phyloP scores from a whole-genome alignment of 2,113 vertebrate species.

The Coryphaenoides rupestris region DNA sequence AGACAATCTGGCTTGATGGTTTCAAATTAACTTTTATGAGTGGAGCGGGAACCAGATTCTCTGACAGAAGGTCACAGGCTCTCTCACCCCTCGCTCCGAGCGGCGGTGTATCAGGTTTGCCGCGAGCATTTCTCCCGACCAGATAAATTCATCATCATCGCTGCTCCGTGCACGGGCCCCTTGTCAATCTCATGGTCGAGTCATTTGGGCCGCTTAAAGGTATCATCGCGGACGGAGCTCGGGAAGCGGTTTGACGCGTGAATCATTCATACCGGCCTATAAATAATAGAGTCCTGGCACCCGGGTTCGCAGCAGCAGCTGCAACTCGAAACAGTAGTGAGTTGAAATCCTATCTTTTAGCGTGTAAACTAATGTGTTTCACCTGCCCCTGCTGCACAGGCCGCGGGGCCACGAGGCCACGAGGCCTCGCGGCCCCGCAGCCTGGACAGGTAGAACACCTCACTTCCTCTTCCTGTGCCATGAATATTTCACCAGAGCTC shows the following conservation, averaged over 20 bases:
- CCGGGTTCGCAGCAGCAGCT: slow-evolving; percentile 54
- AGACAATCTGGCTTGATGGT: background rate
- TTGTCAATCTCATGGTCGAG: slow-evolving; percentile 33
- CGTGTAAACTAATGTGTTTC: slow-evolving; percentile 71
- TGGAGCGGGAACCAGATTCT: background rate
- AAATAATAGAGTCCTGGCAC: slow-evolving; percentile 68
- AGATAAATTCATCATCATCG: slow-evolving; percentile 42
- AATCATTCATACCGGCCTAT: slow-evolving; percentile 70
- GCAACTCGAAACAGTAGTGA: slow-evolving; percentile 62
- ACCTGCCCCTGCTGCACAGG: slow-evolving; percentile 59
- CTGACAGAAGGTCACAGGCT: background rate
- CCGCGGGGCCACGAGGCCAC: too few relatives aligned
- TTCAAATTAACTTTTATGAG: background rate
- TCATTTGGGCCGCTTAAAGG: slow-evolving; percentile 43
- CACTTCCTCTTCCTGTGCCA: slow-evolving; percentile 44
- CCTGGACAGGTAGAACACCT: slow-evolving; percentile 42
- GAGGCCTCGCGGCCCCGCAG: slow-evolving; percentile 6
- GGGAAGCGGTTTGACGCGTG: slow-evolving; percentile 45
- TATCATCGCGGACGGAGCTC: slow-evolving; percentile 45
- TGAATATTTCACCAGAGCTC: slow-evolving; percentile 46
- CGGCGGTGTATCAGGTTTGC: background rate
- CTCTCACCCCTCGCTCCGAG: background rate
- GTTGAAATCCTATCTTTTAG: slow-evolving; percentile 65
- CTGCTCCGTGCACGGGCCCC: background rate
- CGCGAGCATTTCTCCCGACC: slow-evolving; percentile 9